phyloP scores from a whole-genome alignment of 1,140 invertebrate species.

The Philopotamus ludificatus region DNA sequence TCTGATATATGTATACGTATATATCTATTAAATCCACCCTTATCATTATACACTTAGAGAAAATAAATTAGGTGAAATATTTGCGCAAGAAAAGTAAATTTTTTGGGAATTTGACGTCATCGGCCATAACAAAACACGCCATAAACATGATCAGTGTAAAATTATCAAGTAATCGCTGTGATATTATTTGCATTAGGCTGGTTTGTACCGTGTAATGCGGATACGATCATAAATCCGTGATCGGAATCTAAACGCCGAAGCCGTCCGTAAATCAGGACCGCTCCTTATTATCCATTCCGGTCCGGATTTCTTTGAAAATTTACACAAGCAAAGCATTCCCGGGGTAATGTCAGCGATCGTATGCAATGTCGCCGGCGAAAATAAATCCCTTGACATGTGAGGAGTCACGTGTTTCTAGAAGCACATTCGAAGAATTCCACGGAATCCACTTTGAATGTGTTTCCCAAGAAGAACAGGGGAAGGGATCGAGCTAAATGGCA shows the following conservation, averaged over 20 bases:
- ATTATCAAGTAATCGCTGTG: not conserved
- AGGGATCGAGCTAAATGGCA: too few relatives aligned
- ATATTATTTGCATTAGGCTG: not conserved
- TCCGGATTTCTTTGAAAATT: conserved; percentile 18
- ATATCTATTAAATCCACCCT: too few relatives aligned
- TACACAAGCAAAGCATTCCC: conserved; percentile 5
- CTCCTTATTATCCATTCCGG: conserved; percentile 25
- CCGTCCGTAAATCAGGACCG: not conserved
- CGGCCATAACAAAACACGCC: not conserved
- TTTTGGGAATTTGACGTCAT: too few relatives aligned
- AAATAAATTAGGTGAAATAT: too few relatives aligned
- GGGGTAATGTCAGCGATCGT: not conserved
- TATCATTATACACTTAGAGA: too few relatives aligned
- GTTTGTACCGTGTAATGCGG: not conserved
- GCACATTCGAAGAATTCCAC: too few relatives aligned
- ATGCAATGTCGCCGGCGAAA: not conserved
- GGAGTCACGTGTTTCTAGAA: not conserved
- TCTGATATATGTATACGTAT: not conserved
- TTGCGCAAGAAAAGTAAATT: too few relatives aligned
- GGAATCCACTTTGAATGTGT: too few relatives aligned
- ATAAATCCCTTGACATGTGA: not conserved
- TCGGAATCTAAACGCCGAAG: conserved; percentile 13
- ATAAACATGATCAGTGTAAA: not conserved
- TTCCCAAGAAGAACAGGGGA: too few relatives aligned
- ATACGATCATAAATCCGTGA: conserved; percentile 25